phyloP scores from a whole-genome alignment of 2,113 vertebrate genomes.

The Pholis gunnellus region DNA sequence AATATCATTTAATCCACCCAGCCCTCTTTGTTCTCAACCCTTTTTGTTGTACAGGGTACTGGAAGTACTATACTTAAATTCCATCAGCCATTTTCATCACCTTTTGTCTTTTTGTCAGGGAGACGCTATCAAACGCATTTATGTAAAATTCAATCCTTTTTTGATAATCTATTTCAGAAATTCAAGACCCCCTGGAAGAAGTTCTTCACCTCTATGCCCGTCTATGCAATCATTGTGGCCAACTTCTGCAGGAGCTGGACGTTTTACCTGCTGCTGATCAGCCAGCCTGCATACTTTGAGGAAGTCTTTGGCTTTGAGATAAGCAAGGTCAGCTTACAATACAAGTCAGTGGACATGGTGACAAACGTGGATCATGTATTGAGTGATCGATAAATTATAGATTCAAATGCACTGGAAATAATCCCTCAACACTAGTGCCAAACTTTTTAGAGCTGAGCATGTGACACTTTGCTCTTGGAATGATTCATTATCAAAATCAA shows the following conservation, averaged over 20 bases:
- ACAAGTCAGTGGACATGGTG: not conserved
- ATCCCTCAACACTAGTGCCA: not conserved
- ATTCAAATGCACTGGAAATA: slow-evolving; percentile 11
- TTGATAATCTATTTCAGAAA: slow-evolving; percentile 85
- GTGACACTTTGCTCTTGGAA: slow-evolving; percentile 26
- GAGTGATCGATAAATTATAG: not conserved
- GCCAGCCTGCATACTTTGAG: slow-evolving; percentile 98
- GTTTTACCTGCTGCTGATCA: slow-evolving; percentile 98
- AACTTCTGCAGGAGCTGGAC: slow-evolving; percentile 99
- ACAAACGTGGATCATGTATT: not conserved
- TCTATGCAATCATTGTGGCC: slow-evolving; percentile 99
- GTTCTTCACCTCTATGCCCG: slow-evolving; percentile 99
- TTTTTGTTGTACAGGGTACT: not conserved
- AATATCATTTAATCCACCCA: not conserved
- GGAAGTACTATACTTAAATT: not conserved
- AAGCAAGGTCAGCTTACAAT: slow-evolving; percentile 89
- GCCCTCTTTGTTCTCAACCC: not conserved
- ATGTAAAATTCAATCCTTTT: not conserved
- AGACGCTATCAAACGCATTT: not conserved
- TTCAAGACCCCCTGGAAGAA: slow-evolving; percentile 98
- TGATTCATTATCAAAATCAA: slow-evolving; percentile 31
- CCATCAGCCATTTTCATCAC: not conserved
- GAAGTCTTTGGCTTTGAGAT: slow-evolving; percentile 99
- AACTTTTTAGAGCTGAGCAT: not conserved
- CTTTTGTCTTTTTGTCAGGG: not conserved